phyloP scores from a whole-genome alignment of 1,140 invertebrate species.

The Eulimnadia texana region DNA sequence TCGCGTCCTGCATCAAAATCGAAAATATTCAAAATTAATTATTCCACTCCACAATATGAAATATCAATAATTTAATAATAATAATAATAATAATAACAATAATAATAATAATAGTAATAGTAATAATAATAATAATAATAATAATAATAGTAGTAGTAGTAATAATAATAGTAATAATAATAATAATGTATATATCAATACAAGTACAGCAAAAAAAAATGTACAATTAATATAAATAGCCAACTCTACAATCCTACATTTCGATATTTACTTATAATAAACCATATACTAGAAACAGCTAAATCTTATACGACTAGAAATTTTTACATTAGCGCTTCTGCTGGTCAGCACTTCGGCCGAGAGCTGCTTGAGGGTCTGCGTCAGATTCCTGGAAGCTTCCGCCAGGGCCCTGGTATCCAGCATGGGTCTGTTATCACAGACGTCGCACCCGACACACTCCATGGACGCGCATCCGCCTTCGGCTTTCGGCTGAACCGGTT shows the following conservation, averaged over 20 bases:
- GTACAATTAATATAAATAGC: too few relatives aligned
- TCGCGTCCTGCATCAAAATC: slow-evolving; percentile 16
- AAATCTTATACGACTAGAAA: too few relatives aligned
- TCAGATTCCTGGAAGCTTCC: slow-evolving; percentile 77
- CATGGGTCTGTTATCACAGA: slow-evolving; percentile 24
- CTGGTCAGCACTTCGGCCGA: slow-evolving; percentile 67
- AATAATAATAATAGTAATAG: background rate
- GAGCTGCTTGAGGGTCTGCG: slow-evolving; percentile 75
- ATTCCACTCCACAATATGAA: background rate
- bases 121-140: background rate
- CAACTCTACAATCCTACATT: too few relatives aligned
- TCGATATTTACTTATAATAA: too few relatives aligned
- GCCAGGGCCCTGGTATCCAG: slow-evolving; percentile 60
- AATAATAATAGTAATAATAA: too few relatives aligned
- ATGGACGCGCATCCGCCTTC: slow-evolving; percentile 22
- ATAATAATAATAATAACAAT: background rate
- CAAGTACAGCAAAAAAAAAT: too few relatives aligned
- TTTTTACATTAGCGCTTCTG: slow-evolving; percentile 18
- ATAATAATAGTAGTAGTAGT: too few relatives aligned
- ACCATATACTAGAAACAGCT: too few relatives aligned
- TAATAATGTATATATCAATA: too few relatives aligned
- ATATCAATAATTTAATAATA: background rate
- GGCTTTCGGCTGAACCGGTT: slow-evolving; percentile 3
- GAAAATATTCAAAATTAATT: slow-evolving; percentile 11
- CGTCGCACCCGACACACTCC: slow-evolving; percentile 16